Base-by-base conservation (phyloP, 2,797 vertebrate genomes). In the Channa striata region DNA sequence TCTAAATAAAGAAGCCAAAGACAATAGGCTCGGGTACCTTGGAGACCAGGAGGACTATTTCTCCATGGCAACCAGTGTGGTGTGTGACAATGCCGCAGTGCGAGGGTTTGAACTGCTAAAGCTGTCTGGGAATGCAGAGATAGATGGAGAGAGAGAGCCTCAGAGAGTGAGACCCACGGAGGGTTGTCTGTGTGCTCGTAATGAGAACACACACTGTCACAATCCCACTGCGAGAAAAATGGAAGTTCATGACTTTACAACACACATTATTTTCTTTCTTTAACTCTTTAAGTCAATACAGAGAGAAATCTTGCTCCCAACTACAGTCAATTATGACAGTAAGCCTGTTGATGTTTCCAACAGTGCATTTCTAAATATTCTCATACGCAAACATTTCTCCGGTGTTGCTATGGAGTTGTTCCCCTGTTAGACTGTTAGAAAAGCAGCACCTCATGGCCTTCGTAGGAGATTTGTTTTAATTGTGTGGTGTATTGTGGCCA, bases 21-120 rank as follows among this genome's bases (percentile, higher is more conserved):
- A 95, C 93, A 95, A 95, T 94, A 93, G 92, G 89, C 90, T 91
- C 51, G 90, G 93, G 92, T 94, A 94, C 93, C 94, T 94, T 95
- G 93, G 94, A 95, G 94, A 95, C 94, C 91, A 92, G 88, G 90
- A 94, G 93, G 92, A 94, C 90, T 93, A 93, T 91, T 94, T 95
- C 93, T 92, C 94, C 94, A 95, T 95, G 94, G 94, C 93, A 95
- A 95, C 94, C 82, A 87, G 85, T 71, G 75, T 90, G 85, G 90
- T 91, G 89, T 92, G 93, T 94, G 93, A 92, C 93, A 89, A 90
- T 91, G 91, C 91, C 81, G 93, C 89, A 92, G 91, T 93, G 92
- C 83, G 85, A 87, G 88, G 88, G 88, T 92, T 93, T 92, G 89
- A 94, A 92, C 90, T 88, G 91, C 89, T 84, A 85, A 91, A 89